Evolutionary conservation across 2,797 vertebrate species (phyloP).

Genomic region (Danio jaintianensis): DNA sequence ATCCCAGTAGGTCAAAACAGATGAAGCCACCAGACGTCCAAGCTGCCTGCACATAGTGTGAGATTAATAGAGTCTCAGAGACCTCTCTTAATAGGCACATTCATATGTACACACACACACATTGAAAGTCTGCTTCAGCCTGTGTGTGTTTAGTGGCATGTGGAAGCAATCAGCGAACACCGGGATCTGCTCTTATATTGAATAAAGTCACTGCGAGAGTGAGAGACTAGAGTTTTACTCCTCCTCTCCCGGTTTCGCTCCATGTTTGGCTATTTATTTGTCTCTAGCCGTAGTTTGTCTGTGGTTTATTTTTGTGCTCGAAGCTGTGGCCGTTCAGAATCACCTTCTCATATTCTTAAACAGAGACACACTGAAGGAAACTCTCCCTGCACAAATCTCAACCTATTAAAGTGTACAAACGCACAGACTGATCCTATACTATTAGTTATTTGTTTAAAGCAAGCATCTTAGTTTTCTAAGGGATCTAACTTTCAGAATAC

Average conservation of each 20-base stretch:
- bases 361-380: not conserved
- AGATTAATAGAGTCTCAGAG: constrained; percentile 48
- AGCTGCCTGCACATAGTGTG: constrained; percentile 64
- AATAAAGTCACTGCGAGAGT: constrained; percentile 40
- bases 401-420: not conserved
- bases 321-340: constrained; percentile 28
- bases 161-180: constrained; percentile 67
- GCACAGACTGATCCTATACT: not conserved
- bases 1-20: constrained; percentile 67
- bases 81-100: constrained; percentile 1
- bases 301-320: not conserved
- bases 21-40: constrained; percentile 68
- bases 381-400: not conserved
- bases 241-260: not conserved
- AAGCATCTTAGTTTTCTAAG: not conserved
- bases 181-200: constrained; percentile 1
- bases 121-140: constrained; percentile 10
- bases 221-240: constrained; percentile 16
- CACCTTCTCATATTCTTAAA: constrained; percentile 30
- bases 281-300: not conserved
- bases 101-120: constrained; percentile 22
- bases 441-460: not conserved
- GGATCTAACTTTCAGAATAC: not conserved
- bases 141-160: constrained; percentile 52
- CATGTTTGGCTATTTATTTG: constrained; percentile 1